Evolutionary conservation across 2,797 vertebrate species (phyloP).

Genomic region (Eleutherodactylus coqui): DNA sequence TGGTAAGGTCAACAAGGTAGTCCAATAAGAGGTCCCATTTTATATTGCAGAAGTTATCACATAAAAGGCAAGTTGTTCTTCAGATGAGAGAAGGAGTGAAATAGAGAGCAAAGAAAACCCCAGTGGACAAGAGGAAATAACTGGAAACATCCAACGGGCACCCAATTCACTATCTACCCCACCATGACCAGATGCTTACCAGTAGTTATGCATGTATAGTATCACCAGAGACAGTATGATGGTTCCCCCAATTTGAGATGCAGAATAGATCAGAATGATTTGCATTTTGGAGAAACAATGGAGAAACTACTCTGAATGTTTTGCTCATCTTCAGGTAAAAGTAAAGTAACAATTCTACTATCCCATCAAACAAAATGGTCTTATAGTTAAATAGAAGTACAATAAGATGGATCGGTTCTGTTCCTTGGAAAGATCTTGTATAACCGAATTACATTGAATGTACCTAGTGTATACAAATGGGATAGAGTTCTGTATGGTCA

Average conservation of each 20-base stretch:
- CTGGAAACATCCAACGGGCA: neutral
- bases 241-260: neutral
- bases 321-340: neutral
- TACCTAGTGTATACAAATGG: neutral
- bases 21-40: no score
- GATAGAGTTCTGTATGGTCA: neutral
- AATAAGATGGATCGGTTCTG: neutral
- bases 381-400: neutral
- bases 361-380: neutral
- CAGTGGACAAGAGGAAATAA: no score
- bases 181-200: neutral
- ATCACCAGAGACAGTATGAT: neutral
- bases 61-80: no score
- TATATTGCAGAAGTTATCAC: no score
- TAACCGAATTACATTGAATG: neutral
- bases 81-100: no score
- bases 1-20: no score
- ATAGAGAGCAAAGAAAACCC: no score
- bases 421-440: neutral
- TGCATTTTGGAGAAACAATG: neutral
- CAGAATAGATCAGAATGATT: no score
- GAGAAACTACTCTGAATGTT: neutral
- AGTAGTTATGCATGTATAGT: neutral
- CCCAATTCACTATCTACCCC: neutral
- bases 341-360: neutral